Evolutionary conservation across 2,113 vertebrate species (phyloP), one percentile per base, ranked within the genome.

Genomic region (Pterocles orientalis): DNA sequence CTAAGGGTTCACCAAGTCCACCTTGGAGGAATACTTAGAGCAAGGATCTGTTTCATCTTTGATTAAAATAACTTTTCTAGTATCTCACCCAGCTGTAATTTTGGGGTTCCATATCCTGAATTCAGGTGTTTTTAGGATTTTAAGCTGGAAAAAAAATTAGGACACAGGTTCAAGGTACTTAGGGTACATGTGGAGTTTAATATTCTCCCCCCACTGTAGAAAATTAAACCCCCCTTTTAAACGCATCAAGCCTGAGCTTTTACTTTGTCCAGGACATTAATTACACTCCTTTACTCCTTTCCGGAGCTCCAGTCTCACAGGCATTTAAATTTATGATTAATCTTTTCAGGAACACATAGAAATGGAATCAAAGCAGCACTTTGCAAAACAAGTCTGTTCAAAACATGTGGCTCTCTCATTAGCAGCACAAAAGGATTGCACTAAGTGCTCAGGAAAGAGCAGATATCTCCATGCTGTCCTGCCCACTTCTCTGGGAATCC

Each of bases 321-420:
- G 62, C 66, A 66, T 88, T 94, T 92, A 92, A 83, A 93, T 77
- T 64, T 92, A 66, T 86, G 62, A 93, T 92, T 90, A 76, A 69
- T 90, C 82, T 88, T 88, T 89, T 79, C 71, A 81, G 62, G 36
- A 92, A 62, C 75, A 70, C 0, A 1, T 86, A 77, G 71, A 86
- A 90, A 77, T 77, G 73, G 71, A 86, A 92, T 83, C 71, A 95
- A 93, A 96, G 61, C 21, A 90, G 24, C 68, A 91, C 76, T 91
- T 88, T 81, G 76, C 61, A 85, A 76, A 94, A 91, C 72, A 78
- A 73, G 20, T 31, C 50, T 57, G 62, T 80, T 76, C n/a, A 77
- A 95, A 93, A 77, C 12, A 17, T 9, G 3, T 1, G 0, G 18
- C 36, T 86, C 71, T 90, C 43, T 95, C 58, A 77, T 82, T 92